Percentiles rank a stretch among this genome's conserved stretches.
These are phyloP conservation scores for Catharus ustulatus DNA, from an alignment of 2,797 vertebrate species.

Conservation along the genomic window DNA sequence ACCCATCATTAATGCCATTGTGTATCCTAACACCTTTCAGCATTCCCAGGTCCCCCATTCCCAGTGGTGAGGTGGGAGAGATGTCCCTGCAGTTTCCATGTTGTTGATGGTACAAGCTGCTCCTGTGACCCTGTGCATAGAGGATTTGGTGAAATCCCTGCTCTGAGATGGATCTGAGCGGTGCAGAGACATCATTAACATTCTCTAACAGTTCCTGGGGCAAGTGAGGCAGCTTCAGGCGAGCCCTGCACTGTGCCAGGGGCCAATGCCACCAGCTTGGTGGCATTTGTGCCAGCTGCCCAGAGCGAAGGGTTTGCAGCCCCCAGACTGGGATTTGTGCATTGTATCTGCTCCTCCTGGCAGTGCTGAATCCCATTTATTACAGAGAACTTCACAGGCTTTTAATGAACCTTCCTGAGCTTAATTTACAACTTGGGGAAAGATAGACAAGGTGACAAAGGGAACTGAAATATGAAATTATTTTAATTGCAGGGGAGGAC, in stretches of 20 bases:
- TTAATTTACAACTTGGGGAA: slow-evolving; percentile 49
- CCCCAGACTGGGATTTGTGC: not conserved
- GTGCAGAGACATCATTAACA: not conserved
- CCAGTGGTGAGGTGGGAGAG: fast-evolving
- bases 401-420: not conserved
- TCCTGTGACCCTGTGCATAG: not conserved
- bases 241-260: not conserved
- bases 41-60: fast-evolving
- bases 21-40: not conserved
- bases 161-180: not conserved
- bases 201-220: fast-evolving
- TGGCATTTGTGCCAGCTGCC: not conserved
- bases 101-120: not conserved
- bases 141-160: not conserved
- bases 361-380: not conserved
- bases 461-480: slow-evolving; percentile 55
- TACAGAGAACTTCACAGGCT: not conserved
- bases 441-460: slow-evolving; percentile 66
- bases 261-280: not conserved
- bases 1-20: not conserved
- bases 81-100: fast-evolving
- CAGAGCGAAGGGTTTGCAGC: not conserved
- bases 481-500: slow-evolving; percentile 63
- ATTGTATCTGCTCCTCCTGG: not conserved
- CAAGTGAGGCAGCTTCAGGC: not conserved